Evolutionary conservation across 2,888 invertebrate genomes (phyloP), one percentile per base, ranked within the genome.

Genomic region (Patella depressa): DNA sequence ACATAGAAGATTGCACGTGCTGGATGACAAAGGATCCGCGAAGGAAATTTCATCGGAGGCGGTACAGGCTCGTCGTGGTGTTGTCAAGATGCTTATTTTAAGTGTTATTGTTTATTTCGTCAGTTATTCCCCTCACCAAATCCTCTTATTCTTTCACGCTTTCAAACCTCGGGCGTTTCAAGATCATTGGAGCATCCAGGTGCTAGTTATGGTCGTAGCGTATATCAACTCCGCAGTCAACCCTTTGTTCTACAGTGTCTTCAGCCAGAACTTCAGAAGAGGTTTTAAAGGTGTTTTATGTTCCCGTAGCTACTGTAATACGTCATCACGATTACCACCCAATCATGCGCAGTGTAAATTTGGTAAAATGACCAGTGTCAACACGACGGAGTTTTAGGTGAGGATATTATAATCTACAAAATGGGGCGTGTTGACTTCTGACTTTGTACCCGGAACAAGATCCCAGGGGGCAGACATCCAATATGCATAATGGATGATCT

Each of bases 81-180:
- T 82, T 53, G 78, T 82, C 54, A 81, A 79, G 77, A 81, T 82
- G 82, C 65, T 82, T 73, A 81, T 82, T 57, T 71, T 81, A 79
- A 80, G 78, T 53, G 79, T 82, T 17, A 71, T 81, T 57, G 76
- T 82, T 15, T 93, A 93, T 85, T 92, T 93, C 83, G 77, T 92
- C 53, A 92, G 92, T 85, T 93, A 93, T 84, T 92, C 92, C 1
- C 92, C 92, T 1, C 91, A 91, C 69, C 92, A 92, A 81, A 88
- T 90, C 9, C 82, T 91, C 34, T 85, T 91, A 0, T 82, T 91
- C 69, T 90, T 90, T 85, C 88, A 87, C 78, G 87, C 87, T 0
- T 81, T 91, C 59, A 82, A 86, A n/a, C 82, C 84, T 0, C 81
- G 85, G 2, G 84, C 85, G 4, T 89, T 91, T 81, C 88, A 89